Base-by-base conservation (phyloP, 2,888 invertebrate species). In the Brenthis hecate region DNA sequence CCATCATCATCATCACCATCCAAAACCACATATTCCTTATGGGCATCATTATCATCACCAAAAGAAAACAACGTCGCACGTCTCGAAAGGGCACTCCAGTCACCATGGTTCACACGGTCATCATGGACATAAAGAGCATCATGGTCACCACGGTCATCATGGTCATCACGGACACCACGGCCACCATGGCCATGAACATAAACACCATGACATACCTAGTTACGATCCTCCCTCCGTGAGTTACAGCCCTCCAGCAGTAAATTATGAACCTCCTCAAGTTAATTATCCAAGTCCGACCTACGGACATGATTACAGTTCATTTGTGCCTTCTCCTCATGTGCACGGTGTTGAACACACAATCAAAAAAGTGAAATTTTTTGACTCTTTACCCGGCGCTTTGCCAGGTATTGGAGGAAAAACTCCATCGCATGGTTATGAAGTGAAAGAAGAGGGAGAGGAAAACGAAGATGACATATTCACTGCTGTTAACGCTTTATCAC, bases 1-100 rank as follows among this genome's bases (percentile, higher is more conserved):
- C 56, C 89, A 78, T 43, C 77, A 78, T 14, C 94, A 94, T 74
- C 92, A 94, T 69, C 93, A 93, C 70, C 89, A 92, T 50, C 86
- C 87, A 54, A 88, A 90, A 68, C 91, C 87, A 81, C 72, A 87
- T 81, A 68, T 85, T 78, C 72, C 86, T 75, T 65, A 82, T 69
- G 70, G 84, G 78, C 77, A 85, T 23, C 86, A 89, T 74, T 85
- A 89, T 71, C 86, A 88, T 67, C 86, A 89, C 69, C 87, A 89
- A 66, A 88, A 89, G 72, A 93, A 92, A 72, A 80, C 86, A 36
- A 80, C 80, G 3, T 80, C 80, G 1, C 82, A 84, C 61, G 83
- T 83, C 50, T 81, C 86, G 6, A 88, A 85, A 63, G 77, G 77
- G 6, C 76, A 79, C 68, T 79, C 83, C 23, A 77, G 74, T 14